Percentiles rank a stretch among this genome's conserved stretches.
phyloP scores from a whole-genome alignment of 2,888 invertebrate species.

The Pachliopta kotzebuea region DNA sequence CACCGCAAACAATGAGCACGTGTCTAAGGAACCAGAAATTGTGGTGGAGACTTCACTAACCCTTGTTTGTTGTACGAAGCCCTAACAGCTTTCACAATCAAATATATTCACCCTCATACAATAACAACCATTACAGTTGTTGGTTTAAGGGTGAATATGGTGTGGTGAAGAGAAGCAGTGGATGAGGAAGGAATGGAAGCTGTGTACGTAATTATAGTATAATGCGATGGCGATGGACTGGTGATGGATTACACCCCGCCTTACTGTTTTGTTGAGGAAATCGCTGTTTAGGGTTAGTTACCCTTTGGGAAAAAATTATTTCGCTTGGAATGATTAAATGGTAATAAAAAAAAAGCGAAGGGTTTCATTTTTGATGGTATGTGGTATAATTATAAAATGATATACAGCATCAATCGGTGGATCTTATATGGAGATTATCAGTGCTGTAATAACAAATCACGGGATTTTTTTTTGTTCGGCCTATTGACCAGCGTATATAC shows the following conservation, averaged over 20 bases:
- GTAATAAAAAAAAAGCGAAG: constrained; percentile 13
- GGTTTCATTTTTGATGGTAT: no score
- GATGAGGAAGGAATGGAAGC: constrained; percentile 31
- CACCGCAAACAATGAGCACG: constrained; percentile 59
- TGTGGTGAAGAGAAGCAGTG: constrained; percentile 6
- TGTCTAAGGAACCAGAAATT: constrained; percentile 40
- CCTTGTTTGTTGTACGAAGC: constrained; percentile 24
- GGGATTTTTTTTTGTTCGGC: no score
- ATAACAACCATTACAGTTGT: background rate
- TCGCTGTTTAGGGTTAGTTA: constrained; percentile 36
- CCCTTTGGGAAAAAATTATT: constrained; percentile 36
- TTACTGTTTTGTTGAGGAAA: constrained; percentile 39
- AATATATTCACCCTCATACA: background rate
- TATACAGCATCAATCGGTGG: no score
- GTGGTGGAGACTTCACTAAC: constrained; percentile 41
- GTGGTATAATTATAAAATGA: no score
- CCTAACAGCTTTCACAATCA: background rate
- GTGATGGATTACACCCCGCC: constrained; percentile 46
- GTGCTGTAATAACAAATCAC: no score
- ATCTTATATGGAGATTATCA: no score
- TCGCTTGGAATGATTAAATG: constrained; percentile 29
- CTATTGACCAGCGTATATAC: no score
- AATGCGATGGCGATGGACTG: constrained; percentile 37
- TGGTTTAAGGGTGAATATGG: constrained; percentile 34
- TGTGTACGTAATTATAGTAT: constrained; percentile 42